A percentile compares a stretch with the other conserved stretches of the same genome.
phyloP scores from a whole-genome alignment of 2,888 invertebrate genomes.

The Stenurella melanura region DNA sequence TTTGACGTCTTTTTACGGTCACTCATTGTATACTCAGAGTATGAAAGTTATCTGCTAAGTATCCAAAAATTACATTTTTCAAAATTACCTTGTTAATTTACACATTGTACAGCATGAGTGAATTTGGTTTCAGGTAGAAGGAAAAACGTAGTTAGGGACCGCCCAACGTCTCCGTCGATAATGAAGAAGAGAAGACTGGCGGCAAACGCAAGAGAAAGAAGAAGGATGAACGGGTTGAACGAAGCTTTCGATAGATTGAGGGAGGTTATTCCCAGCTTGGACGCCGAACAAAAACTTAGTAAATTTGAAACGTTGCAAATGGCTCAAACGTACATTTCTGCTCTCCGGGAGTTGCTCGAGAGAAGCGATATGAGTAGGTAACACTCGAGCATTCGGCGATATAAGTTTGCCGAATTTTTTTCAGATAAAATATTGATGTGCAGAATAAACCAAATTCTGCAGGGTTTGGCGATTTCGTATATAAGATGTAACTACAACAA shows the following conservation, averaged over 20 bases:
- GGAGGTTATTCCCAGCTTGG: conserved; percentile 81
- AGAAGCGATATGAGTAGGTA: conserved; percentile 61
- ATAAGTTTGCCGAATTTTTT: neutral
- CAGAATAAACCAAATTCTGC: neutral
- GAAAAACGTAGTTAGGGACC: conserved; percentile 63
- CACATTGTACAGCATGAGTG: too few species aligned
- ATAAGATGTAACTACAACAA: too few species aligned
- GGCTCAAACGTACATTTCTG: conserved; percentile 84
- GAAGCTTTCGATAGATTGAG: conserved; percentile 83
- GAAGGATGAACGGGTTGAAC: conserved; percentile 84
- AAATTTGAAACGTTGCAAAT: conserved; percentile 87
- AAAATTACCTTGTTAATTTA: too few species aligned
- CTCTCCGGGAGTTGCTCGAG: conserved; percentile 79
- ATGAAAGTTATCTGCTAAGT: too few species aligned
- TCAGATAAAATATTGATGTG: neutral
- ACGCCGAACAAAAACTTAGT: conserved; percentile 82
- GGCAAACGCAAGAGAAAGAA: conserved; percentile 83
- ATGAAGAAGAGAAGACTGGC: conserved; percentile 79
- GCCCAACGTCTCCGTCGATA: conserved; percentile 73
- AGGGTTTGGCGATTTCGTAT: too few species aligned
- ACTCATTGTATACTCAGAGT: too few species aligned
- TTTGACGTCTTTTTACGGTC: too few species aligned
- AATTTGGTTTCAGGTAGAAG: conserved; percentile 49
- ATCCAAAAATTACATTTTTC: too few species aligned
- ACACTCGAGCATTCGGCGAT: neutral